Evolutionary conservation across 1,140 invertebrate genomes (phyloP).

Genomic region (Bombus breviceps): DNA sequence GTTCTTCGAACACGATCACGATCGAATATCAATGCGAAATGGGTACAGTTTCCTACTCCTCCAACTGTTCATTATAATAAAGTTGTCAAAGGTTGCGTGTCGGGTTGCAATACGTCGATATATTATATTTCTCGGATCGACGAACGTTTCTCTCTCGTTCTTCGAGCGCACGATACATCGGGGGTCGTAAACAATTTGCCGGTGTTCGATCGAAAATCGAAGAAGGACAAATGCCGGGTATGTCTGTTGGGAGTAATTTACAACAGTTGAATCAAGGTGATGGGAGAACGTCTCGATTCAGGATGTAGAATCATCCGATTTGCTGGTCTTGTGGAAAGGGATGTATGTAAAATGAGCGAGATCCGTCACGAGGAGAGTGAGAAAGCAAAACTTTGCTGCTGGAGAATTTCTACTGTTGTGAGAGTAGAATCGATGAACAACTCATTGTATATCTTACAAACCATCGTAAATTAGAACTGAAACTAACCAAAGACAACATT

Average conservation of each 20-base stretch:
- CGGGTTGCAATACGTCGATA: conserved; percentile 15
- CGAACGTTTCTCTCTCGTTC: not conserved
- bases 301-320: not conserved
- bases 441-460: not conserved
- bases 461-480: too few species aligned
- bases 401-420: not conserved
- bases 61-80: conserved; percentile 58
- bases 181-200: conserved; percentile 24
- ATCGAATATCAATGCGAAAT: conserved; percentile 62
- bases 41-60: conserved; percentile 27
- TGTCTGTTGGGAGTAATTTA: conserved; percentile 28
- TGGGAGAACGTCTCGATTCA: not conserved
- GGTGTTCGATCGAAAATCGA: conserved; percentile 24
- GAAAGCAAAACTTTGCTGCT: not conserved
- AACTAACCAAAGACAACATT: too few species aligned
- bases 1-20: conserved; percentile 40
- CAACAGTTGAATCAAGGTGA: not conserved
- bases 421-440: not conserved
- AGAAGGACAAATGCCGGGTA: conserved; percentile 15
- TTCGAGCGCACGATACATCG: not conserved
- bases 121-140: conserved; percentile 18
- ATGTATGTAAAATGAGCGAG: conserved; percentile 5
- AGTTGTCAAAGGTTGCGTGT: conserved; percentile 65
- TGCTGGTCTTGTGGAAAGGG: not conserved
- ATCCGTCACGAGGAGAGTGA: not conserved